Percentiles rank a stretch among this genome's conserved stretches.
phyloP scores from a whole-genome alignment of 2,113 vertebrate species.

The Amblyornis subalaris region DNA sequence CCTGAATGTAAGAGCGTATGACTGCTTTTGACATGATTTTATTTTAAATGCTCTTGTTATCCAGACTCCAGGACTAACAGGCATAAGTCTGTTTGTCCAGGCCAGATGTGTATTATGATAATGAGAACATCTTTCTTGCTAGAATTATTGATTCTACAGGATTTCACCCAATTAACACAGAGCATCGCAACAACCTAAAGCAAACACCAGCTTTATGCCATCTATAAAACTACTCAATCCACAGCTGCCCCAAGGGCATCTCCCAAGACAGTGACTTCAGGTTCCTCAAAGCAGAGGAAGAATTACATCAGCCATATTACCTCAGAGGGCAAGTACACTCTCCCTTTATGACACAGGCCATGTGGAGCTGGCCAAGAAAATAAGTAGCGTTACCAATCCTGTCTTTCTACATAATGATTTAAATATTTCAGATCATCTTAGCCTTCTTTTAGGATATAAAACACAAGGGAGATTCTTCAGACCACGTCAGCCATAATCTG shows the following conservation, averaged over 20 bases:
- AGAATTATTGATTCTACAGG: background rate
- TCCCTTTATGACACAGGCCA: background rate
- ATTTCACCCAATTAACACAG: background rate
- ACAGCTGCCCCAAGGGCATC: background rate
- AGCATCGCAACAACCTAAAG: background rate
- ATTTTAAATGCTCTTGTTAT: background rate
- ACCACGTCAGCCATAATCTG: background rate
- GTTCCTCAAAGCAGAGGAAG: background rate
- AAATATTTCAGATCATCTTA: background rate
- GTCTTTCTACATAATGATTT: background rate
- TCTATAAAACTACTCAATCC: background rate
- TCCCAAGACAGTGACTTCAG: background rate
- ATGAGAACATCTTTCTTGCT: background rate
- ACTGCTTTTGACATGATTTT: background rate
- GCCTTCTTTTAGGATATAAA: background rate
- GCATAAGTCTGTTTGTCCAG: background rate
- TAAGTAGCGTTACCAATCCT: background rate
- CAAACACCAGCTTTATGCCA: background rate
- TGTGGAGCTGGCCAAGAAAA: background rate
- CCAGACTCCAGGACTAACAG: background rate
- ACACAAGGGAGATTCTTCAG: background rate
- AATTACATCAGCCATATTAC: background rate
- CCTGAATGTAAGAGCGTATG: background rate
- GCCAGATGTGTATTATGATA: background rate
- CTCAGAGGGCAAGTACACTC: background rate